These are phyloP conservation scores for Esox niger DNA, from an alignment of 2,113 vertebrate genomes.

Conservation along the genomic window DNA sequence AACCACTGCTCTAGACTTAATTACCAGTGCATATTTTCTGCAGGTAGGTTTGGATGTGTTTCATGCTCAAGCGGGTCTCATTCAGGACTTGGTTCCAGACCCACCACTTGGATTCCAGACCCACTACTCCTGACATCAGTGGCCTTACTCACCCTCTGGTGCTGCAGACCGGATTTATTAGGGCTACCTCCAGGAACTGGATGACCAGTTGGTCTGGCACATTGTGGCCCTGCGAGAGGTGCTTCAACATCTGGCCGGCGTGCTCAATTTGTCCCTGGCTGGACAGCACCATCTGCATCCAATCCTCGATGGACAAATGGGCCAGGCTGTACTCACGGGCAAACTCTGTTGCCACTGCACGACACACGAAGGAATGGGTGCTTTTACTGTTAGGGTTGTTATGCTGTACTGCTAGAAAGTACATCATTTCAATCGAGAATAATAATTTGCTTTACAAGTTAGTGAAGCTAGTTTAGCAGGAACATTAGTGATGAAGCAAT, in stretches of 20 bases:
- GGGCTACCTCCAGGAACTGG: conserved; percentile 80
- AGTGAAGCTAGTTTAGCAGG: no score
- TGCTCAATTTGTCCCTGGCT: conserved; percentile 72
- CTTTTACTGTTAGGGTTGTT: no score
- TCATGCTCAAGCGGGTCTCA: no score
- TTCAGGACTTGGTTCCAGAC: no score
- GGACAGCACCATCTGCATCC: conserved; percentile 73
- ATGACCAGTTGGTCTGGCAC: conserved; percentile 85
- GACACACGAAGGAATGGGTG: no score
- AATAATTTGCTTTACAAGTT: no score
- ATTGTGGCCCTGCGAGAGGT: conserved; percentile 77
- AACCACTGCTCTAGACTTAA: background rate
- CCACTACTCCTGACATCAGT: conserved; percentile 74
- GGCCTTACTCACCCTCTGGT: conserved; percentile 69
- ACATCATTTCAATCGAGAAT: no score
- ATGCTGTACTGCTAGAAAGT: no score
- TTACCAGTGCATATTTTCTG: conserved; percentile 80
- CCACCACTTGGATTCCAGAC: conserved; percentile 77
- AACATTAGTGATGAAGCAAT: no score
- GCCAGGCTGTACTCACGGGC: conserved; percentile 77
- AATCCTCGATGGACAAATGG: conserved; percentile 78
- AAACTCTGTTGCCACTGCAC: conserved; percentile 83
- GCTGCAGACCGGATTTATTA: conserved; percentile 77
- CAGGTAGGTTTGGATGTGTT: no score
- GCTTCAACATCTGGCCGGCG: conserved; percentile 68